These are phyloP conservation scores for Pseudochirops corinnae DNA, from an alignment of 2,797 vertebrate species.

Conservation along the genomic window DNA sequence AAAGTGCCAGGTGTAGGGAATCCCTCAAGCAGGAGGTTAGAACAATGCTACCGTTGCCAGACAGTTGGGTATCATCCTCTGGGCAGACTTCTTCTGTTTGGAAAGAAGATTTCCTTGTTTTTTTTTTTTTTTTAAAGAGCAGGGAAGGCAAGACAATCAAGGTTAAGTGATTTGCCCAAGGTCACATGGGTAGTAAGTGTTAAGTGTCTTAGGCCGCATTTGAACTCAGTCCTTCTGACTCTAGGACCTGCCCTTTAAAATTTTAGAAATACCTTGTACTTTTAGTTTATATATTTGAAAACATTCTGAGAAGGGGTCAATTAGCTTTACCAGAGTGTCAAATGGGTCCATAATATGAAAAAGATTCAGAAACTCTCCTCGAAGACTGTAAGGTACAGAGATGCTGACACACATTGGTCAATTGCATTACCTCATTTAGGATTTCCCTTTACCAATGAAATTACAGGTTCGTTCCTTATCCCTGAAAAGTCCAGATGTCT, in stretches of 20 bases:
- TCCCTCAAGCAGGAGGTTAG: not conserved
- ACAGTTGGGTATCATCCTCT: not conserved
- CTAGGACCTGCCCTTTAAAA: too few relatives aligned
- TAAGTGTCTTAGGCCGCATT: too few relatives aligned
- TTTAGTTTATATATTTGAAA: not conserved
- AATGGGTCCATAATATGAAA: not conserved
- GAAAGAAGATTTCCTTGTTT: not conserved
- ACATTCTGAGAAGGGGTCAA: not conserved
- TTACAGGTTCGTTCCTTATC: not conserved
- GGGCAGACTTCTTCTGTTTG: not conserved
- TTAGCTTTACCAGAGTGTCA: not conserved
- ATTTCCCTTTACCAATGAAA: not conserved
- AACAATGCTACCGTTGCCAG: conserved; percentile 29
- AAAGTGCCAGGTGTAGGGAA: not conserved
- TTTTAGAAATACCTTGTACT: not conserved
- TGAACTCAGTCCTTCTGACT: too few relatives aligned
- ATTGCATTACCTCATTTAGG: not conserved
- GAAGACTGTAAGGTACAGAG: not conserved
- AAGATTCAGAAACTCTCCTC: not conserved
- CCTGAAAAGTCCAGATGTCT: not conserved
- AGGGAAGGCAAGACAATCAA: too few relatives aligned
- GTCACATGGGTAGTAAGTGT: too few relatives aligned
- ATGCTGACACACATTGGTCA: not conserved
- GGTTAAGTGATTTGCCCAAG: too few relatives aligned
- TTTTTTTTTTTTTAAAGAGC: too few relatives aligned